Base-by-base conservation (phyloP, 2,888 invertebrate species). In the Brachyopa scutellaris region DNA sequence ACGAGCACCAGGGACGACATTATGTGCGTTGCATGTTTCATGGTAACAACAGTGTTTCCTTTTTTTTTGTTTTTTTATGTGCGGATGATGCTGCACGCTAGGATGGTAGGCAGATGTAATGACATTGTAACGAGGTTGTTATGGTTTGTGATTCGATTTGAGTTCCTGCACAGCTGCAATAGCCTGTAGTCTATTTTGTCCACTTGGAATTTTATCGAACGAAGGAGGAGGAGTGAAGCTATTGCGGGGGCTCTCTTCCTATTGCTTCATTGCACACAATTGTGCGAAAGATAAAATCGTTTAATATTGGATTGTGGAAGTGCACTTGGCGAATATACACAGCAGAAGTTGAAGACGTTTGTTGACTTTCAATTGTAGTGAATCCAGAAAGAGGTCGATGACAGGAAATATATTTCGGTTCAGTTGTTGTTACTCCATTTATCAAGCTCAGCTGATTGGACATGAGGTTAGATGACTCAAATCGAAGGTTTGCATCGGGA, bases 81-180 rank as follows among this genome's bases (percentile, higher is more conserved):
- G 47, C 3, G 61, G 33, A 55, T 67, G 53, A 62, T 69, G 67
- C 36, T 57, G 57, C 73, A 55, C 26, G 67, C 51, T 69, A 49
- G 64, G 33, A 70, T 82, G 77, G 78, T 67, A 83, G 83, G 83
- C 83, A 83, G 83, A 83, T 82, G 78, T 83, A 83, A 83, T 83
- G 83, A 83, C 83, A 83, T 83, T 83, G 83, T 83, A 83, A 83
- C 83, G 78, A 83, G 83, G 72, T 83, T 83, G 83, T 83, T 78
- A 83, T 78, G 83, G 78, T 77, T 78, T 84, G 82, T 66, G 82
- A 76, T 76, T 61, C 82, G 82, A 82, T 82, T 77, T 77, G 62
- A 74, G 79, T 57, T 49, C 23, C 15, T 19, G 57, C 66, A 66
- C 82, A 82, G 82, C 82, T 82, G 82, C 82, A 72, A 57, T 64